phyloP scores from a whole-genome alignment of 1,140 invertebrate species.

The Maniola jurtina region DNA sequence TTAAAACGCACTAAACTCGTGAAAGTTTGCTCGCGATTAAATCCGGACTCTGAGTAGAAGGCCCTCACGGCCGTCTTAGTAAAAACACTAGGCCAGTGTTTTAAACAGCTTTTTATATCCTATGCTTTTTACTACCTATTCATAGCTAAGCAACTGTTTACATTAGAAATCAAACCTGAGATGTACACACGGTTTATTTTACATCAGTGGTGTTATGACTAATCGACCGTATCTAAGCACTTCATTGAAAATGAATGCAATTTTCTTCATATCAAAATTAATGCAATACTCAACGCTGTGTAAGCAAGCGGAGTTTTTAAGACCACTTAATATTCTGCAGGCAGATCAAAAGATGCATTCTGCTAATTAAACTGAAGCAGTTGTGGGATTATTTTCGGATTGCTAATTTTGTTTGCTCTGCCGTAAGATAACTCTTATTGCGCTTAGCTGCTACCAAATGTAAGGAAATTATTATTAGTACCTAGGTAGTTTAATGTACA shows the following conservation, averaged over 20 bases:
- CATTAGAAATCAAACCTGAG: no score
- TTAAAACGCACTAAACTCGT: no score
- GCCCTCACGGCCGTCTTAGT: no score
- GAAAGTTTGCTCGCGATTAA: no score
- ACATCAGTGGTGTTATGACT: not conserved
- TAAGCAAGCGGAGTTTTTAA: conserved; percentile 25
- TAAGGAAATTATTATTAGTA: not conserved
- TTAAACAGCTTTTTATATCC: no score
- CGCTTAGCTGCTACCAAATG: not conserved
- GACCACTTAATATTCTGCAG: conserved; percentile 41
- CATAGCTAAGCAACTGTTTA: no score
- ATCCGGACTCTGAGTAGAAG: no score
- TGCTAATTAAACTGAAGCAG: conserved; percentile 47
- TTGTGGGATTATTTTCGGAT: conserved; percentile 35
- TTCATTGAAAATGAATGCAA: not conserved
- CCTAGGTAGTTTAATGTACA: no score
- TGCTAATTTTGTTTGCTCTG: conserved; percentile 29
- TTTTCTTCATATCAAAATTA: not conserved
- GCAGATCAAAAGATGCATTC: conserved; percentile 43
- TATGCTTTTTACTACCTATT: no score
- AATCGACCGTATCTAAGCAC: not conserved
- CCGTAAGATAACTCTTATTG: conserved; percentile 11
- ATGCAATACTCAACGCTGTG: conserved; percentile 11
- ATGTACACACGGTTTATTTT: no score
- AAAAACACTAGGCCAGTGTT: no score